A percentile compares a stretch with the other conserved stretches of the same genome.
Evolutionary conservation across 2,113 vertebrate species (phyloP).

Genomic region (Bambusicola thoracicus): DNA sequence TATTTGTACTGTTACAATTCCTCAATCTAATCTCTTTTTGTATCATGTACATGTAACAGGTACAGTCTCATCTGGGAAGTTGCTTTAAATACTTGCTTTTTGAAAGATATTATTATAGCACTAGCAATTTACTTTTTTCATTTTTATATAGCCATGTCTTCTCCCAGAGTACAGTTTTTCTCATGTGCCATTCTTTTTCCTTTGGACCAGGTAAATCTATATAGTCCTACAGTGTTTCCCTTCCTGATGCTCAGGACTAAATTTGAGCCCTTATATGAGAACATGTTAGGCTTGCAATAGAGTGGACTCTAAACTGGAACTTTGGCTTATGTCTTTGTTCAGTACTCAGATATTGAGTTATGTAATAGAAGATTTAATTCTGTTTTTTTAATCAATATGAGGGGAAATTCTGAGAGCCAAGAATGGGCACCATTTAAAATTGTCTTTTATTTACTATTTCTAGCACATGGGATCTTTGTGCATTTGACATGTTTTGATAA

Average conservation of each 20-base stretch:
- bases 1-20: background rate
- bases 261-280: background rate
- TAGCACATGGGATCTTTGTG: background rate
- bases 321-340: background rate
- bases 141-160: background rate
- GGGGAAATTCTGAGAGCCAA: background rate
- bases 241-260: background rate
- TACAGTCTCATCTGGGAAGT: background rate
- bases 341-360: rapidly evolving
- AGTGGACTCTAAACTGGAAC: background rate
- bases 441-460: background rate
- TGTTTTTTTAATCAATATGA: background rate
- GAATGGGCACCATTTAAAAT: background rate
- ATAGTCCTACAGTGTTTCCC: background rate
- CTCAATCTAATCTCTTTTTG: background rate
- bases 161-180: background rate
- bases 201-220: background rate
- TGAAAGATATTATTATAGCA: background rate
- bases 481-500: background rate
- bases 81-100: background rate
- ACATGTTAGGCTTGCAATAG: background rate
- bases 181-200: background rate
- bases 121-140: background rate
- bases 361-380: background rate
- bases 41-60: rapidly evolving